Conservation (phyloP, 2,888 invertebrate genomes). For the Plagodis pulveraria region DNA sequence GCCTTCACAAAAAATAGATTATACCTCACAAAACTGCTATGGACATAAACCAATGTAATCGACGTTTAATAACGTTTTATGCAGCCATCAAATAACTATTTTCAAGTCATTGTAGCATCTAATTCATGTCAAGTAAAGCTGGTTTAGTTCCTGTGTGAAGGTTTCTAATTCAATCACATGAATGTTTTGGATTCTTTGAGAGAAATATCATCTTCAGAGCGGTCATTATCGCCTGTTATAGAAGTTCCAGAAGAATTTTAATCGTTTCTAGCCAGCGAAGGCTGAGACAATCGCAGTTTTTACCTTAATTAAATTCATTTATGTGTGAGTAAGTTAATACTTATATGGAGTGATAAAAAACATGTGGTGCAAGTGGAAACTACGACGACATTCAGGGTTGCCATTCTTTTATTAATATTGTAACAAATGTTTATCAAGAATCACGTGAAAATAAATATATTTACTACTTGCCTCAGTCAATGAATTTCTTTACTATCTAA, state of each 20-base stretch:
- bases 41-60: constrained; percentile 28
- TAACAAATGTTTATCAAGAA: no score
- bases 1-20: constrained; percentile 35
- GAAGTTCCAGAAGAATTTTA: constrained; percentile 17
- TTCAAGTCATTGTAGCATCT: background rate
- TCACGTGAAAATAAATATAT: no score
- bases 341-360: constrained; percentile 58
- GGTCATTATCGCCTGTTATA: constrained; percentile 14
- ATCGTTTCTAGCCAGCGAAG: constrained; percentile 23
- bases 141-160: constrained; percentile 11
- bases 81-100: background rate
- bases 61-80: constrained; percentile 20
- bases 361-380: constrained; percentile 45
- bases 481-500: no score
- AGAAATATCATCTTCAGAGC: constrained; percentile 20
- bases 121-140: constrained; percentile 17
- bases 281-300: constrained; percentile 45
- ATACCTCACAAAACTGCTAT: constrained; percentile 12
- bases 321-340: constrained; percentile 47
- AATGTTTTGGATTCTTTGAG: constrained; percentile 18
- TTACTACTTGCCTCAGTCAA: no score
- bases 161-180: constrained; percentile 23
- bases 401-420: background rate
- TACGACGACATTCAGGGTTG: constrained; percentile 30
- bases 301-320: constrained; percentile 56